Conservation (phyloP, 2,113 vertebrate genomes). For the Phaethornis superciliosus region DNA sequence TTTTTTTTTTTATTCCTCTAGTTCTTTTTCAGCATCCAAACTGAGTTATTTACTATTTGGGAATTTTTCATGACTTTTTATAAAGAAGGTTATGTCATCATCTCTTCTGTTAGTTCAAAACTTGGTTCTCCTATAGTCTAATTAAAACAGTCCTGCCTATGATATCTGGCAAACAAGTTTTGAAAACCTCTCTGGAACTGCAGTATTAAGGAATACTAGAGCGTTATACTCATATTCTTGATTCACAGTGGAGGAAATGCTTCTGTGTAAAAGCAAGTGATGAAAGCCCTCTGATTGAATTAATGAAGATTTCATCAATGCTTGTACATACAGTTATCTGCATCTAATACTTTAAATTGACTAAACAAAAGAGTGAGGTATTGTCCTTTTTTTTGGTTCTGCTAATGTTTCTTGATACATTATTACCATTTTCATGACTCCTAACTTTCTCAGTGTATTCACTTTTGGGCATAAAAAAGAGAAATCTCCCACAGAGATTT, state of each 20-base stretch:
- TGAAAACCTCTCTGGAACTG: background rate
- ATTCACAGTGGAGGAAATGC: background rate
- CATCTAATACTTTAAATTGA: background rate
- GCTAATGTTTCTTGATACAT: background rate
- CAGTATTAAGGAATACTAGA: conserved; percentile 9
- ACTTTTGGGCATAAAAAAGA: background rate
- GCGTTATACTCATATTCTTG: background rate
- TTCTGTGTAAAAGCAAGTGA: background rate
- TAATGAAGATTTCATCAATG: background rate
- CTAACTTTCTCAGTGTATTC: background rate
- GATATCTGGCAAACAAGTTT: background rate
- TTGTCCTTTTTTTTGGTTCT: background rate
- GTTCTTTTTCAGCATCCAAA: conserved; percentile 43
- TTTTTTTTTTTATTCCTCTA: background rate
- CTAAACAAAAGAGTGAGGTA: background rate
- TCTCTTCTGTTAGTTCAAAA: background rate
- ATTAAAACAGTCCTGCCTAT: background rate
- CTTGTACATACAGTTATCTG: background rate
- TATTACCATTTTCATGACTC: background rate
- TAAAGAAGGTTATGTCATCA: background rate
- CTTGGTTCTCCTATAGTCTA: background rate
- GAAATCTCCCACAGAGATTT: background rate
- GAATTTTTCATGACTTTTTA: conserved; percentile 15
- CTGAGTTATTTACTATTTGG: conserved; percentile 25
- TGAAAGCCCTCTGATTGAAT: background rate